phyloP scores from a whole-genome alignment of 2,113 vertebrate species.

The Ochotona princeps region DNA sequence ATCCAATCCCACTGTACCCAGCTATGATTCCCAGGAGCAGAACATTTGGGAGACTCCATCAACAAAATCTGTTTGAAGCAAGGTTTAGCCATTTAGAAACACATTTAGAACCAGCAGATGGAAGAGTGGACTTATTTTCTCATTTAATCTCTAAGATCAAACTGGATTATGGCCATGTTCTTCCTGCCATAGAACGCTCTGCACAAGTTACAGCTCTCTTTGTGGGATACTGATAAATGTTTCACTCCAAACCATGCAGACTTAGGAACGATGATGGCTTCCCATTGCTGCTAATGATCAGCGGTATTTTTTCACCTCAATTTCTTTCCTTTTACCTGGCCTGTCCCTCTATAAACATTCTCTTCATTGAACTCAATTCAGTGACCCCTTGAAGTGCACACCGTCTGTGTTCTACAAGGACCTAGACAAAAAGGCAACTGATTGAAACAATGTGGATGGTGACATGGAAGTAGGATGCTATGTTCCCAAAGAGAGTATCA shows the following conservation, averaged over 20 bases:
- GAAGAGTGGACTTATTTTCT: not conserved
- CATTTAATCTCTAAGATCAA: not conserved
- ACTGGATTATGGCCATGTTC: not conserved
- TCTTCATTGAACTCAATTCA: not conserved
- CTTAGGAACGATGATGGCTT: not conserved
- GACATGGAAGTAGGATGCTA: not conserved
- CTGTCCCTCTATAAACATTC: not conserved
- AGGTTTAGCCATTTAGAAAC: not conserved
- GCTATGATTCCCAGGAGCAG: not conserved
- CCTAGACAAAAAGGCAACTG: not conserved
- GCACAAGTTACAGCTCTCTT: not conserved
- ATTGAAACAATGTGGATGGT: not conserved
- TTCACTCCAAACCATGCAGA: not conserved
- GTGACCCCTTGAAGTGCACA: not conserved
- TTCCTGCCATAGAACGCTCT: not conserved
- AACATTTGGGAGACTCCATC: not conserved
- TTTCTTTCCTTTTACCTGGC: not conserved
- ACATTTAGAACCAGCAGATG: not conserved
- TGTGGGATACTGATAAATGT: not conserved
- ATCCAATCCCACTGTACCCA: not conserved
- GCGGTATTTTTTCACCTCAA: not conserved
- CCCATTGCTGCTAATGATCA: not conserved
- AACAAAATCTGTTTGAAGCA: not conserved
- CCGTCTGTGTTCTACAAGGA: not conserved
- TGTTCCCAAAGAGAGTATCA: not conserved